Percentiles rank a stretch among this genome's conserved stretches.
phyloP scores from a whole-genome alignment of 2,113 vertebrate species.

The Antennarius striatus region DNA sequence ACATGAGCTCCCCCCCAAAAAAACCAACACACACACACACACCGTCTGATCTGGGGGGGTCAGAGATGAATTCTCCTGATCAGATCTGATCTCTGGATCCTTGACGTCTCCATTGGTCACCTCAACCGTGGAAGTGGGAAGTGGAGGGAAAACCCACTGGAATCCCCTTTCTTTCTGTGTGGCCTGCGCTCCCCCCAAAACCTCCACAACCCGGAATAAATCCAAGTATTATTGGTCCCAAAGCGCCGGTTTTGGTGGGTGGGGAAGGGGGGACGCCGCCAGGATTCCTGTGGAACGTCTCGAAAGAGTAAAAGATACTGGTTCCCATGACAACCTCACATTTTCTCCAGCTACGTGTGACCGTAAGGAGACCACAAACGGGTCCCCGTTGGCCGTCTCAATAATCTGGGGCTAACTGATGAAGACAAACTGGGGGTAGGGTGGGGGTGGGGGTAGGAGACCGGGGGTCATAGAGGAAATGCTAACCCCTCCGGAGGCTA shows the following conservation, averaged over 20 bases:
- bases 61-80: slow-evolving; percentile 4
- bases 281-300: too few species aligned
- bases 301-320: too few species aligned
- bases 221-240: too few species aligned
- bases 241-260: too few species aligned
- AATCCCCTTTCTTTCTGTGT: slow-evolving; percentile 61
- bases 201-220: too few species aligned
- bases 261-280: too few species aligned
- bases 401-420: slow-evolving; percentile 67
- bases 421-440: slow-evolving; percentile 70
- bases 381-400: slow-evolving; percentile 55
- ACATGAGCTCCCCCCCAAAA: slow-evolving; percentile 56
- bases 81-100: neutral
- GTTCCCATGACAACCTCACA: neutral
- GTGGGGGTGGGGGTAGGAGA: slow-evolving; percentile 69
- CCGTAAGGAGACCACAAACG: slow-evolving; percentile 53
- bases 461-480: slow-evolving; percentile 61
- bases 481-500: slow-evolving; percentile 57
- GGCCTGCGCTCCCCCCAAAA: slow-evolving; percentile 49
- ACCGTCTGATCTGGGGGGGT: neutral
- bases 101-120: slow-evolving; percentile 52
- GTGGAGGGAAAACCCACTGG: slow-evolving; percentile 56
- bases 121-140: slow-evolving; percentile 68
- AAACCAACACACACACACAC: slow-evolving; percentile 15
- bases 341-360: neutral